phyloP scores from a whole-genome alignment of 2,113 vertebrate species.

The Onychostruthus taczanowskii region DNA sequence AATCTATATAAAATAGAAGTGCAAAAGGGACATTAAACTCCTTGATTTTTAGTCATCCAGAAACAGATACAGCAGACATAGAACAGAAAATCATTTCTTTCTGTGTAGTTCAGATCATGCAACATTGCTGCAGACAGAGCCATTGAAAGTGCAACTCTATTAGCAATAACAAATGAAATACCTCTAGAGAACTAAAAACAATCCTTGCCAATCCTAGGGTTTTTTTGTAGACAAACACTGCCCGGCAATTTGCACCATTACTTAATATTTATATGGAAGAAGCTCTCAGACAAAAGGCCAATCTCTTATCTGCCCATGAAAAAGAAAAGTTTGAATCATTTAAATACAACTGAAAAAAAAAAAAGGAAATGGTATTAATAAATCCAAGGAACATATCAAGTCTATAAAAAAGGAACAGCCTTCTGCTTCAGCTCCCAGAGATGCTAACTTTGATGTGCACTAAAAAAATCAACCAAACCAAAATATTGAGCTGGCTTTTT shows the following conservation, averaged over 20 bases:
- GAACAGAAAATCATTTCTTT: not conserved
- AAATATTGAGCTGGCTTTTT: not conserved
- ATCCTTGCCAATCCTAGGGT: not conserved
- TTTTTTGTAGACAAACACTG: not conserved
- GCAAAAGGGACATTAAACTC: not conserved
- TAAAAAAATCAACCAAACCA: not conserved
- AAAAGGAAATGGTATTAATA: not conserved
- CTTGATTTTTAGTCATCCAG: not conserved
- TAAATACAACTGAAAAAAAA: not conserved
- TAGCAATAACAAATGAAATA: slow-evolving; percentile 29
- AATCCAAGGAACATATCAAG: not conserved
- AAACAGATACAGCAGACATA: not conserved
- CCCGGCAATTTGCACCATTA: not conserved
- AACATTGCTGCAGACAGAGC: not conserved
- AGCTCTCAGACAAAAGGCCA: not conserved
- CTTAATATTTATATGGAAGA: not conserved
- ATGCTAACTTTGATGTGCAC: not conserved
- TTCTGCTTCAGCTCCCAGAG: not conserved
- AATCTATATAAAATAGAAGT: not conserved
- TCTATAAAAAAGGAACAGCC: not conserved
- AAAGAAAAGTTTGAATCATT: not conserved
- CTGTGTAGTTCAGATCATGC: not conserved
- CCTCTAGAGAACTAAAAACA: not conserved
- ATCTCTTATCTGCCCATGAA: not conserved
- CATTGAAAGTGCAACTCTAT: not conserved